Percentiles rank a stretch among this genome's conserved stretches.
These are phyloP conservation scores for Anoncus sp. DNA, from an alignment of 2,888 invertebrate genomes.

Conservation along the genomic window DNA sequence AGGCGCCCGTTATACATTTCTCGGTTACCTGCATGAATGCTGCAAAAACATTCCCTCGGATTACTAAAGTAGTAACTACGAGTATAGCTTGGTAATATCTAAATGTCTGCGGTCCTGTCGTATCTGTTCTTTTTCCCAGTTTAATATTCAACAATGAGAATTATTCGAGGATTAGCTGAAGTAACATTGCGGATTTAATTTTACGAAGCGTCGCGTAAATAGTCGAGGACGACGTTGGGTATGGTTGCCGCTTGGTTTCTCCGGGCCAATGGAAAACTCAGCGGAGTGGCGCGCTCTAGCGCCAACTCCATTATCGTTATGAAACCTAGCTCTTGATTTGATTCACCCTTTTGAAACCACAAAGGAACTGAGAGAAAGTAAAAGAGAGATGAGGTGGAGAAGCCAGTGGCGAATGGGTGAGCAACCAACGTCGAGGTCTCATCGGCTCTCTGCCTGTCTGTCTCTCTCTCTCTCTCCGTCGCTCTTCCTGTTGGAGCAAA, in stretches of 20 bases:
- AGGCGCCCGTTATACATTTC: neutral
- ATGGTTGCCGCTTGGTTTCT: neutral
- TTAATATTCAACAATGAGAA: conserved; percentile 51
- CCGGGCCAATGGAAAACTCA: conserved; percentile 42
- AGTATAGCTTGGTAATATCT: neutral
- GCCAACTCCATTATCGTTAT: conserved; percentile 69
- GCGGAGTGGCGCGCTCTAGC: conserved; percentile 13
- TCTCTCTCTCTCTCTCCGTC: neutral
- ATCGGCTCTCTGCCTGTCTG: neutral
- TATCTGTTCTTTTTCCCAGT: neutral
- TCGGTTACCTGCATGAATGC: conserved; percentile 22
- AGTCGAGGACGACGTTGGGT: conserved; percentile 31
- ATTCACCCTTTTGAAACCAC: conserved; percentile 62
- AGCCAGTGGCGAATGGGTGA: conserved; percentile 58
- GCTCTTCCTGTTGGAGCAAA: conserved; percentile 49
- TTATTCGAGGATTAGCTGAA: conserved; percentile 39
- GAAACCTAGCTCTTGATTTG: conserved; percentile 65
- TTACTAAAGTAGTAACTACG: conserved; percentile 16
- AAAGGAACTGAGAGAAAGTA: conserved; percentile 57
- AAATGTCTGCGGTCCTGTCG: neutral
- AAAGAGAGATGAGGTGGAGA: conserved; percentile 47
- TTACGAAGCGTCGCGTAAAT: conserved; percentile 40
- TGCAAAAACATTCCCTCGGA: conserved; percentile 4
- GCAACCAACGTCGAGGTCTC: conserved; percentile 25
- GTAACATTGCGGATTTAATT: conserved; percentile 45